A percentile compares a stretch with the other conserved stretches of the same genome.
These are phyloP conservation scores for Anhinga anhinga DNA, from an alignment of 2,113 vertebrate genomes.

Conservation along the genomic window DNA sequence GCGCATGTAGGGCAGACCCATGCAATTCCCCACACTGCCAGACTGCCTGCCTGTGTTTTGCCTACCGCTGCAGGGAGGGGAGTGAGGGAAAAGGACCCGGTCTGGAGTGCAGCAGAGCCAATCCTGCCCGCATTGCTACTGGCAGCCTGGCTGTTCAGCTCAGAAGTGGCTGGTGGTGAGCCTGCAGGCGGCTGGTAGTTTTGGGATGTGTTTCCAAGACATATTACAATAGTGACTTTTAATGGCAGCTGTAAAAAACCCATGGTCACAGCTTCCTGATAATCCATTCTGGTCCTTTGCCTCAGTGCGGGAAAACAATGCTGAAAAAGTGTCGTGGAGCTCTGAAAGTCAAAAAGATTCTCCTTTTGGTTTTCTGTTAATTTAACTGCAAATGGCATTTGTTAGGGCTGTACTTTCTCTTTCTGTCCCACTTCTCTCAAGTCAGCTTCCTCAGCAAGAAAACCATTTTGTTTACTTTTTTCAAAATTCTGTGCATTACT, in stretches of 20 bases:
- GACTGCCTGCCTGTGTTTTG: neutral
- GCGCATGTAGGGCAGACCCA: rapidly evolving
- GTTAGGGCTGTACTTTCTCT: neutral
- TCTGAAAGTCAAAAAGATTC: neutral
- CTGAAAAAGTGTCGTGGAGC: neutral
- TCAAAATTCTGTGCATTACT: neutral
- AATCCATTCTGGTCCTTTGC: neutral
- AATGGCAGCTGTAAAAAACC: neutral
- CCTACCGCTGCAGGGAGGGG: neutral
- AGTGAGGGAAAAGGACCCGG: neutral
- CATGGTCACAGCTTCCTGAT: neutral
- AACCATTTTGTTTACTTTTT: neutral
- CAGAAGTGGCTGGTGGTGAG: neutral
- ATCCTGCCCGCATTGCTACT: neutral
- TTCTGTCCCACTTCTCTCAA: neutral
- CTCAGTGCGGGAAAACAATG: neutral
- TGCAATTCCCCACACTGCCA: neutral
- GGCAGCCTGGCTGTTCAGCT: neutral
- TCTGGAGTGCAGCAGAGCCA: too few species aligned
- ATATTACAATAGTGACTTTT: neutral
- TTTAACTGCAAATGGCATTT: neutral
- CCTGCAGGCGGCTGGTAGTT: neutral
- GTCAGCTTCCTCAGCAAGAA: neutral
- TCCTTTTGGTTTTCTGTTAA: neutral
- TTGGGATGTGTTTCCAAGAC: neutral